Conservation (phyloP, 2,888 invertebrate species). For the Aleiodes leptofemur region DNA sequence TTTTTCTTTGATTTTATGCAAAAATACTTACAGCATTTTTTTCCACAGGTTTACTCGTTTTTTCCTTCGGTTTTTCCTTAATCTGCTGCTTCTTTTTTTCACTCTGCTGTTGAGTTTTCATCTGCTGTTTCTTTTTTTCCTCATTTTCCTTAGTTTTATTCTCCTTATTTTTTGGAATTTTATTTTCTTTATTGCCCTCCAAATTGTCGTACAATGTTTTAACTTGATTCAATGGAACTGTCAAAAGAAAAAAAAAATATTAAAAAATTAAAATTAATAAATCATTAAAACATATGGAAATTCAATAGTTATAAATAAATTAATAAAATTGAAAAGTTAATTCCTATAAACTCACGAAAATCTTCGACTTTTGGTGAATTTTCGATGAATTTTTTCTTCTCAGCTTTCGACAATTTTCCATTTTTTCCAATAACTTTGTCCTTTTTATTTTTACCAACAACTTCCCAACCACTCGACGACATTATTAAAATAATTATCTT, state of each 20-base stretch:
- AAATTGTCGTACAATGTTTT: slow-evolving; percentile 81
- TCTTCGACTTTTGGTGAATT: slow-evolving; percentile 85
- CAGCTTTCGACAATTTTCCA: slow-evolving; percentile 77
- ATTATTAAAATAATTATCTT: slow-evolving; percentile 55
- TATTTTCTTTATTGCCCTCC: slow-evolving; percentile 80
- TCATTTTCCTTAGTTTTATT: slow-evolving; percentile 75
- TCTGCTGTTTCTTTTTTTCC: slow-evolving; percentile 76
- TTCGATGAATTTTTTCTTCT: slow-evolving; percentile 80
- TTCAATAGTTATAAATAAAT: no score
- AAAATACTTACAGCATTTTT: slow-evolving; percentile 78
- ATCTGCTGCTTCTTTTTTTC: slow-evolving; percentile 76
- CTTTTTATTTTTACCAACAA: slow-evolving; percentile 80
- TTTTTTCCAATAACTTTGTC: slow-evolving; percentile 76
- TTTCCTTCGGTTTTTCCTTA: slow-evolving; percentile 79
- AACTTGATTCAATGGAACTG: slow-evolving; percentile 84
- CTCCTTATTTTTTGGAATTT: slow-evolving; percentile 74
- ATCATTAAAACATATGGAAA: slow-evolving; percentile 4
- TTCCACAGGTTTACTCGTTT: slow-evolving; percentile 81
- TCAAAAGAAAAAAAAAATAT: slow-evolving; percentile 52
- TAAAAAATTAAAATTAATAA: slow-evolving; percentile 41
- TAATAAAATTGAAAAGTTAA: slow-evolving; percentile 18
- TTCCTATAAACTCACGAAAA: slow-evolving; percentile 79
- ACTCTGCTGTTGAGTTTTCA: slow-evolving; percentile 67
- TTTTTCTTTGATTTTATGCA: background rate
- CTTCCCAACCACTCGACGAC: slow-evolving; percentile 73